phyloP scores from a whole-genome alignment of 2,888 invertebrate genomes.

The Neelides folsomi region DNA sequence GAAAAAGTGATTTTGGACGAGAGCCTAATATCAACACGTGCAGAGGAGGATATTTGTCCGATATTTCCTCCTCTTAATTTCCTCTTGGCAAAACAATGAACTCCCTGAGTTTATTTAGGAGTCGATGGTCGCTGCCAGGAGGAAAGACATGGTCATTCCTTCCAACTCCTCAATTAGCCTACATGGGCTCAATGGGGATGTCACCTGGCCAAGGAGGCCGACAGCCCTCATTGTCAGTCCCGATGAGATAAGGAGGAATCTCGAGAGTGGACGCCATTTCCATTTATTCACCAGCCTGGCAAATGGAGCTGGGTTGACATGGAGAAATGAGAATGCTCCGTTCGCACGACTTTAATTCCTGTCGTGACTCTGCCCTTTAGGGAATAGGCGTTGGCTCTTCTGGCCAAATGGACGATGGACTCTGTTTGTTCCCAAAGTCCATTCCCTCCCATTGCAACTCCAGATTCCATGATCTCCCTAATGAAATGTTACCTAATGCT shows the following conservation, averaged over 20 bases:
- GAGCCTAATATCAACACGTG: constrained; percentile 32
- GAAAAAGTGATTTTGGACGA: constrained; percentile 24
- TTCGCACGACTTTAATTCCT: constrained; percentile 31
- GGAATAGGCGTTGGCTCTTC: constrained; percentile 28
- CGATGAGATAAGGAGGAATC: too few species aligned
- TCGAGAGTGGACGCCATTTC: too few species aligned
- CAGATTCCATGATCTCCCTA: not conserved
- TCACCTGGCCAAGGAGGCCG: too few species aligned
- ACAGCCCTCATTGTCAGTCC: too few species aligned
- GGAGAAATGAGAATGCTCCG: constrained; percentile 8
- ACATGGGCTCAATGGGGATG: too few species aligned
- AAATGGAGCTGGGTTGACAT: constrained; percentile 4
- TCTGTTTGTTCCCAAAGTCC: constrained; percentile 7
- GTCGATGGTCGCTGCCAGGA: too few species aligned
- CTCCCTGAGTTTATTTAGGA: too few species aligned
- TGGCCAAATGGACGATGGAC: not conserved
- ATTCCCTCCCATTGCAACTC: not conserved
- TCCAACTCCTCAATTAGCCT: too few species aligned
- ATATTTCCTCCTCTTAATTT: constrained; percentile 10
- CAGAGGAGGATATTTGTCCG: constrained; percentile 15
- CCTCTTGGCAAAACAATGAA: not conserved
- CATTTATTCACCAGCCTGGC: too few species aligned
- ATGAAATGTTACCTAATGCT: too few species aligned
- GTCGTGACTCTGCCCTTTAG: constrained; percentile 33
- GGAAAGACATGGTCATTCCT: too few species aligned